Percentiles rank a stretch among this genome's conserved stretches.
phyloP scores from a whole-genome alignment of 2,888 invertebrate genomes.

The Punctoribates punctum region DNA sequence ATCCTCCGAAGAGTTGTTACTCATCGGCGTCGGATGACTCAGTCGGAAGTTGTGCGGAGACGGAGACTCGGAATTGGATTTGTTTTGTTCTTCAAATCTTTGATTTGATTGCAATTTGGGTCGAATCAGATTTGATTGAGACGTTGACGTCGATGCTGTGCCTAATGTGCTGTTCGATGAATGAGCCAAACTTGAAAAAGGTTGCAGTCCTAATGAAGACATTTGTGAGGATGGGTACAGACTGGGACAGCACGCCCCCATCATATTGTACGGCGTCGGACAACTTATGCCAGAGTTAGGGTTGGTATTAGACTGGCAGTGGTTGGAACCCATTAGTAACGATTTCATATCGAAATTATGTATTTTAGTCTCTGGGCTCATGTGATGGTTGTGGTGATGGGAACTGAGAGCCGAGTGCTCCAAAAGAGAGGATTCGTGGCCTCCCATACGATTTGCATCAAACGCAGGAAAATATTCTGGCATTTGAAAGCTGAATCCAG shows the following conservation, averaged over 20 bases:
- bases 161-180: neutral
- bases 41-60: neutral
- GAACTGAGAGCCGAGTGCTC: neutral
- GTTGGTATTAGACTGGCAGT: neutral
- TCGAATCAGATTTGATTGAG: neutral
- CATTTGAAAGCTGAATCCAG: no score
- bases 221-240: neutral
- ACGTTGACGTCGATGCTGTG: neutral
- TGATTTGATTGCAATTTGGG: slow-evolving; percentile 1
- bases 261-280: neutral
- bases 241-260: neutral
- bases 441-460: neutral
- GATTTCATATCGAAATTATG: neutral
- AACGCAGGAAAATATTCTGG: neutral
- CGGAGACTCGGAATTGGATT: neutral
- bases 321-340: neutral
- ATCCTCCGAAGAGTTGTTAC: neutral
- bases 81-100: neutral
- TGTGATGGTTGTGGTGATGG: neutral
- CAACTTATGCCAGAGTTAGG: neutral
- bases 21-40: neutral
- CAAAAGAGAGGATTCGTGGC: neutral
- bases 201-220: neutral
- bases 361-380: neutral
- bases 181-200: neutral